Percentiles rank a stretch among this genome's conserved stretches.
phyloP scores from a whole-genome alignment of 1,140 invertebrate genomes.

The Helicoverpa zea region DNA sequence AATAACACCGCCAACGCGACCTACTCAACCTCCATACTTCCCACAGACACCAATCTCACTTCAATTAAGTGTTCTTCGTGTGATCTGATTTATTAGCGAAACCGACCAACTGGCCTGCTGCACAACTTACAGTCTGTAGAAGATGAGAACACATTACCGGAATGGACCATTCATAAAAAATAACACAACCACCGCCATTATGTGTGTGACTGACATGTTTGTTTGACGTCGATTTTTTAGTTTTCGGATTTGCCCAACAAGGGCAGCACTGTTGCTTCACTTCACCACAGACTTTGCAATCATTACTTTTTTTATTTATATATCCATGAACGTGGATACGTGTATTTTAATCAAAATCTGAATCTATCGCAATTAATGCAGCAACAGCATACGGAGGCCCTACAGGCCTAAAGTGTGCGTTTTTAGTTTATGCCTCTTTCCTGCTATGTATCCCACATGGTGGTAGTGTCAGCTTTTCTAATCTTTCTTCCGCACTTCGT shows the following conservation, averaged over 20 bases:
- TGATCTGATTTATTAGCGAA: neutral
- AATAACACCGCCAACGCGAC: constrained; percentile 72
- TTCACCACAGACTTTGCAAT: neutral
- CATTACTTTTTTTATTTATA: neutral
- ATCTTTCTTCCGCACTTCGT: too few relatives aligned
- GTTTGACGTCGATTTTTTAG: constrained; percentile 82
- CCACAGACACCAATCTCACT: neutral
- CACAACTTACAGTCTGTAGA: neutral
- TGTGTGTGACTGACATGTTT: constrained; percentile 76
- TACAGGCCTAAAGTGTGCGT: too few relatives aligned
- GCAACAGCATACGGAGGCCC: too few relatives aligned
- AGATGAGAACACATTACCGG: constrained; percentile 64
- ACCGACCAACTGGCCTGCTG: constrained; percentile 15
- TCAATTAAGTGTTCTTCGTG: neutral
- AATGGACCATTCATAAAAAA: constrained; percentile 64
- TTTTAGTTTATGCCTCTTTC: too few relatives aligned
- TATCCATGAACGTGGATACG: too few relatives aligned
- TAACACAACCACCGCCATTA: constrained; percentile 83
- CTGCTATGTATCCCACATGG: too few relatives aligned
- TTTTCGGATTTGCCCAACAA: constrained; percentile 54
- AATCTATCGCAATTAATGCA: too few relatives aligned
- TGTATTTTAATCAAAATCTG: too few relatives aligned
- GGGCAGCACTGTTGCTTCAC: constrained; percentile 61
- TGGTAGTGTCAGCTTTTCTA: too few relatives aligned
- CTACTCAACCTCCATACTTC: constrained; percentile 68